Evolutionary conservation across 1,140 invertebrate genomes (phyloP).

Genomic region (Ephestia elutella): DNA sequence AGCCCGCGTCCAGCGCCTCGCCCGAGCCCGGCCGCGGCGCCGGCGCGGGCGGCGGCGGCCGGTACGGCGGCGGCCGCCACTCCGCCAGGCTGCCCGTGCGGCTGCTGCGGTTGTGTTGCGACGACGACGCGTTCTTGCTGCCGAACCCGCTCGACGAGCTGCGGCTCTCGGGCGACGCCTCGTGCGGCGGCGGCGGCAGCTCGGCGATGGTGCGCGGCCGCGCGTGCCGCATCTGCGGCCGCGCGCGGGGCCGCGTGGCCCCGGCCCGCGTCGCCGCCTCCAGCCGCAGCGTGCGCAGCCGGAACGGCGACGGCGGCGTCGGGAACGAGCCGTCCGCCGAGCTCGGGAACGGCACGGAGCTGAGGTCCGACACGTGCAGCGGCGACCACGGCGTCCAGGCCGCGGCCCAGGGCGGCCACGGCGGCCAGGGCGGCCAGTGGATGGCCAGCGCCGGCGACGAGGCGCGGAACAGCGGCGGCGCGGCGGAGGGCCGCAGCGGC

Average conservation of each 20-base stretch:
- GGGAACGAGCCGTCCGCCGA: slow-evolving; percentile 86
- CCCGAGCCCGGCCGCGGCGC: slow-evolving; percentile 67
- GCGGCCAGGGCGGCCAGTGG: slow-evolving; percentile 76
- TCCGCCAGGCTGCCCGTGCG: slow-evolving; percentile 83
- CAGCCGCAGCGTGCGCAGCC: slow-evolving; percentile 80
- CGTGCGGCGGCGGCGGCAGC: slow-evolving; percentile 78
- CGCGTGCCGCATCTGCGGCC: slow-evolving; percentile 67
- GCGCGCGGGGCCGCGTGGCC: slow-evolving; percentile 74
- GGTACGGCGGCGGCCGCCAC: slow-evolving; percentile 84
- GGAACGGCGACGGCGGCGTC: slow-evolving; percentile 77
- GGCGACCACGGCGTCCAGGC: slow-evolving; percentile 79
- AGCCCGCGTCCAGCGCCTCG: slow-evolving; percentile 80
- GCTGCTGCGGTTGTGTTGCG: slow-evolving; percentile 82
- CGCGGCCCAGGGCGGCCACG: slow-evolving; percentile 77
- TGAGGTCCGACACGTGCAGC: slow-evolving; percentile 87
- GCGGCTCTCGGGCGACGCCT: slow-evolving; percentile 89
- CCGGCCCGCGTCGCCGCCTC: slow-evolving; percentile 81
- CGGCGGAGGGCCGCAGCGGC: slow-evolving; percentile 80
- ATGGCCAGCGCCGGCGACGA: slow-evolving; percentile 62
- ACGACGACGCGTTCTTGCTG: slow-evolving; percentile 88
- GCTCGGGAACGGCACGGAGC: slow-evolving; percentile 87
- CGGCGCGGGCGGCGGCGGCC: slow-evolving; percentile 81
- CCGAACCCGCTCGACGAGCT: slow-evolving; percentile 92
- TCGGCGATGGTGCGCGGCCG: slow-evolving; percentile 59
- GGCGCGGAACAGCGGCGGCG: slow-evolving; percentile 75